Conservation (phyloP, 2,797 vertebrate genomes). For the Tapera naevia region DNA sequence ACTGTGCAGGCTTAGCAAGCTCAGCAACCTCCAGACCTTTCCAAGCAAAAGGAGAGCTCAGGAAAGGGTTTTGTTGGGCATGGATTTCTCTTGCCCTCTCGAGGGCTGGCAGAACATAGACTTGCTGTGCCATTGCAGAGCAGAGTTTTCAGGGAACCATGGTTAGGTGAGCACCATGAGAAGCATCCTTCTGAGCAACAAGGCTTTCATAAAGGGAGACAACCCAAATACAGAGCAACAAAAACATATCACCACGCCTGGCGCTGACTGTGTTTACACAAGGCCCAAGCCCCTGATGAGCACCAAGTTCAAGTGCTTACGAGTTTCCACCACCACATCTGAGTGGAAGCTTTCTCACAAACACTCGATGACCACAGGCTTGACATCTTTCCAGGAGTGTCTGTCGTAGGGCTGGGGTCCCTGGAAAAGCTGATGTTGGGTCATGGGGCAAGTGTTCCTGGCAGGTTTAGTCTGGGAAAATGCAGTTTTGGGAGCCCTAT, state of each 20-base stretch:
- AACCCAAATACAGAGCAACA: conserved; percentile 46
- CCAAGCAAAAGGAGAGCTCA: not conserved
- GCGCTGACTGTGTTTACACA: conserved; percentile 3
- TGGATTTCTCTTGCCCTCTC: not conserved
- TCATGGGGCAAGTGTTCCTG: conserved; percentile 54
- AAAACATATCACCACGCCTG: conserved; percentile 45
- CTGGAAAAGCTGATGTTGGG: not conserved
- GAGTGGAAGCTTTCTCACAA: conserved; percentile 57
- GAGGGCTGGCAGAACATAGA: not conserved
- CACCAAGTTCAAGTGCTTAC: not conserved
- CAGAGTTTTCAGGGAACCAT: not conserved
- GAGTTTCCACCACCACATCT: conserved; percentile 22
- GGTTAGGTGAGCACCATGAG: not conserved
- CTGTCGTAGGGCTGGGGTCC: conserved; percentile 27
- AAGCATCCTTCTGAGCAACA: not conserved
- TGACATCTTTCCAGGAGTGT: conserved; percentile 51
- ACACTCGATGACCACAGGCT: conserved; percentile 35
- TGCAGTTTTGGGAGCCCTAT: conserved; percentile 34
- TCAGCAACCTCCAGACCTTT: not conserved
- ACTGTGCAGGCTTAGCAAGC: not conserved
- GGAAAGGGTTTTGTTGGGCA: not conserved
- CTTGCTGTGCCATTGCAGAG: not conserved
- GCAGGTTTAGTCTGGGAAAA: conserved; percentile 66
- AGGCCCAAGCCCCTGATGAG: conserved; percentile 1
- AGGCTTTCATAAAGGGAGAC: conserved; percentile 19